Percentiles rank a stretch among this genome's conserved stretches.
Evolutionary conservation across 2,888 invertebrate genomes (phyloP).

Genomic region (Drosophila paracracens): DNA sequence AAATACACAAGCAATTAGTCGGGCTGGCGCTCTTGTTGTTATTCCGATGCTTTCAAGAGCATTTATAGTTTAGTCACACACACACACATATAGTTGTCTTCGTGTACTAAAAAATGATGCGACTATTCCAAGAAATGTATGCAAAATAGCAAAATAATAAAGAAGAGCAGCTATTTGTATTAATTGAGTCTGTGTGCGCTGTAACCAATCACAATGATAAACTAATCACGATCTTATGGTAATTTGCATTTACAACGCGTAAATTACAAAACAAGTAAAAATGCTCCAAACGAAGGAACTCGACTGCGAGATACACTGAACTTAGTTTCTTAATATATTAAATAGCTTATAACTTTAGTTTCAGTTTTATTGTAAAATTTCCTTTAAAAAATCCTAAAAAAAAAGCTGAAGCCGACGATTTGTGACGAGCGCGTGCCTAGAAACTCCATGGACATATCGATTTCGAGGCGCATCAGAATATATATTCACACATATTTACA

Average conservation of each 20-base stretch:
- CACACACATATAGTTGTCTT: slow-evolving; percentile 21
- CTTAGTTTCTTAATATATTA: not conserved
- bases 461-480: not conserved
- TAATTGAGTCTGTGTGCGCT: slow-evolving; percentile 42
- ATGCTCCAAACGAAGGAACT: not conserved
- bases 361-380: not conserved
- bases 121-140: slow-evolving; percentile 28
- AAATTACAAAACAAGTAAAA: slow-evolving; percentile 13
- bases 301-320: not conserved
- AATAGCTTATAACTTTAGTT: not conserved
- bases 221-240: slow-evolving; percentile 40
- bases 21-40: slow-evolving; percentile 28
- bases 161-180: slow-evolving; percentile 43
- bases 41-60: slow-evolving; percentile 36
- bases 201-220: slow-evolving; percentile 22
- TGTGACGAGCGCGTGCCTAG: not conserved
- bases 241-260: slow-evolving; percentile 48
- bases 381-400: not conserved
- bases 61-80: slow-evolving; percentile 35
- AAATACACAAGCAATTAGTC: slow-evolving; percentile 26
- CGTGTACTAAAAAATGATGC: slow-evolving; percentile 7
- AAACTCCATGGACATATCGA: not conserved
- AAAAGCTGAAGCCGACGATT: not conserved
- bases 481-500: not conserved
- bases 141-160: slow-evolving; percentile 25